Evolutionary conservation across 2,888 invertebrate genomes (phyloP), one percentile per base, ranked within the genome.

Genomic region (Mactromeris polynyma): DNA sequence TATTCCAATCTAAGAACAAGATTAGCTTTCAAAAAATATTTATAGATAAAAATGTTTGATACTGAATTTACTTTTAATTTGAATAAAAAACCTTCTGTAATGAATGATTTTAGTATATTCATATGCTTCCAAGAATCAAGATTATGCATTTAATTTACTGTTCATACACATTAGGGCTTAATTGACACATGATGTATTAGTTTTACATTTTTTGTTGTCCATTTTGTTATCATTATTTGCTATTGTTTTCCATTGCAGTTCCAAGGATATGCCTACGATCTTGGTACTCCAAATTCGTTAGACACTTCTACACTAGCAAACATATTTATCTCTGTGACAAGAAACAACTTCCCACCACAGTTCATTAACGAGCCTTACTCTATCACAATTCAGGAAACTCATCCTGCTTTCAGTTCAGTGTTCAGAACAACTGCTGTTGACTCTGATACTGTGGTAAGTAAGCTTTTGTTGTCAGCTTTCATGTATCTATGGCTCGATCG

Each of bases 271-370:
- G 96, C 96, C n/a, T 83, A 91, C 80, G 96, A 96, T 90, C 89
- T 94, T 81, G 96, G 96, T 17, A 90, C 80, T 17, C 92, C 92
- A 31, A 82, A 81, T 33, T 83, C 83, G 2, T 58, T 85, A 26
- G 38, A 79, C 21, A 84, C 92, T 2, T 31, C 84, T n/a, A 73
- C 82, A 21, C 88, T 93, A 46, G 90, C 94, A 3, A 78, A 88
- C 51, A 93, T 95, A 14, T 88, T 85, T 9, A 92, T 95, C 33
- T 88, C 31, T 19, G 94, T 96, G 9, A 83, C 93, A 9, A 89
- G 95, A 14, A 96, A 96, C 87, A 85, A 91, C 58, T 90, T 91
- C 88, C 82, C 95, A 17, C 96, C 96, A 7, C 89, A 89, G 86
- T 96, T 96, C 85, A 84, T 92, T 33, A 90, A 89, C 46, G 84